Evolutionary conservation across 2,888 invertebrate genomes (phyloP), one percentile per base, ranked within the genome.

Genomic region (Zele albiditarsus): DNA sequence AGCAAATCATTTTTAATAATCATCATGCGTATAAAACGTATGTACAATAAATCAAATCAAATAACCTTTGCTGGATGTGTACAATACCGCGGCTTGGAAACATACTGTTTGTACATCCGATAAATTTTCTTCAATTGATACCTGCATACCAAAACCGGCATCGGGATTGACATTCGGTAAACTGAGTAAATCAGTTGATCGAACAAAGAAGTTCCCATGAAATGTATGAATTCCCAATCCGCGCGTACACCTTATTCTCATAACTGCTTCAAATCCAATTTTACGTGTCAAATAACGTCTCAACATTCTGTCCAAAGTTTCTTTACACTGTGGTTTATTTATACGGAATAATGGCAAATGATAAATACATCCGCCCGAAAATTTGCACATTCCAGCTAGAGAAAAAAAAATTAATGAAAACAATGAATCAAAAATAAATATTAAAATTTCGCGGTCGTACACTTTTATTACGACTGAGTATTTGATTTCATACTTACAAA

Each of bases 161-260:
- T 99, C 99, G 0, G 99, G 99, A 87, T 98, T 99, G 76, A 98
- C 95, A 91, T 99, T 99, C 53, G 99, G 98, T 82, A 99, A 90
- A 14, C 98, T 97, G 74, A 99, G 91, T 73, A 99, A 91, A 91
- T 99, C 99, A 3, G 98, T 98, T 0, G 99, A 98, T 3, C 99
- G 93, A 68, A 99, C 99, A 90, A 99, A 99, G 93, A 98, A 98
- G 90, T 99, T 99, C 57, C 99, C 99, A 91, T 99, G 98, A 94
- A 99, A 99, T 86, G 98, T 97, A 90, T 99, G 98, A 84, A 99
- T 97, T 31, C 96, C 93, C 74, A 99, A 91, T 20, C 99, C 98
- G 86, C 95, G 93, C 1, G 98, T 97, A 87, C 98, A 98, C 6
- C 99, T 92, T 80, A 99, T 95, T 83, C 99, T 92, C 97, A 99